Evolutionary conservation across 23 tunicate species (phyloP).

Genomic region (Oikopleura albicans): DNA sequence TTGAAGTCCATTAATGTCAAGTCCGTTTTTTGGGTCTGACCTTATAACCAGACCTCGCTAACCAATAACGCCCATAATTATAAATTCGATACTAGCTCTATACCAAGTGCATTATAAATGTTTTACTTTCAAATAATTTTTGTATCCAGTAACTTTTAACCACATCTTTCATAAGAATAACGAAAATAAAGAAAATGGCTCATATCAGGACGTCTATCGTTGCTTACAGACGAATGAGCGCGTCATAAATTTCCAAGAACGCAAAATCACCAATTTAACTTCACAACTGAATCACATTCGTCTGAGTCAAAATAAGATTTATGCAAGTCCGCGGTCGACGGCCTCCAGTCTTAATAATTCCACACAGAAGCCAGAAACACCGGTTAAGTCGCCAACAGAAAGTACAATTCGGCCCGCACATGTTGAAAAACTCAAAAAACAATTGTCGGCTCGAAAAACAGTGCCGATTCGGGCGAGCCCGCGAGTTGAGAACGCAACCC

Average conservation of each 20-base stretch:
- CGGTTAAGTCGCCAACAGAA: background rate
- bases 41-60: no score
- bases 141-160: no score
- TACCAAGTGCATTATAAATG: no score
- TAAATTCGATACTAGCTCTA: no score
- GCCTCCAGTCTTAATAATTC: background rate
- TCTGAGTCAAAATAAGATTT: background rate
- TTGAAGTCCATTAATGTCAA: no score
- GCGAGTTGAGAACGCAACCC: background rate
- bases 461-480: background rate
- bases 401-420: slow-evolving; percentile 2
- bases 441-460: background rate
- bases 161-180: background rate
- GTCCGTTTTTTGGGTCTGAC: no score
- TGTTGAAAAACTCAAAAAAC: background rate
- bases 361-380: background rate
- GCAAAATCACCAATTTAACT: background rate
- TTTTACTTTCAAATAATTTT: no score
- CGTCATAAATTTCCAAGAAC: background rate
- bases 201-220: background rate
- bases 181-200: background rate
- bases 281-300: slow-evolving; percentile 2
- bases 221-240: background rate
- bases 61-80: no score
- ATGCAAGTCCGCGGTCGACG: background rate